Evolutionary conservation across 2,888 invertebrate species (phyloP), one percentile per base, ranked within the genome.

Genomic region (Siphonodentalium dalli): DNA sequence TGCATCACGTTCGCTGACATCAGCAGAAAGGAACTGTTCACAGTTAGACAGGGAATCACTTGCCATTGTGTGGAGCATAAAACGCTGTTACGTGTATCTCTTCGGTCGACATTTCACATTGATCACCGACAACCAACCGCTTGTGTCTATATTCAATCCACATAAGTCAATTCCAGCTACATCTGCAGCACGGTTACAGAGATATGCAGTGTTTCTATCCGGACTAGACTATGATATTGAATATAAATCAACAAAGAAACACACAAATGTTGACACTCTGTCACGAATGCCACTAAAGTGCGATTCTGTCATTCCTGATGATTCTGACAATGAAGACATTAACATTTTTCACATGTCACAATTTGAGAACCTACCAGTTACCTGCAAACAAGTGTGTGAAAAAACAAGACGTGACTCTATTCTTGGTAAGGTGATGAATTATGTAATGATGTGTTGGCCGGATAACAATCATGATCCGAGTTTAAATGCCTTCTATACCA

Each of bases 81-180:
- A 58, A 18, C 50, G 51, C 38, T 66, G 64, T 38, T 60, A 66
- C 41, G 51, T 55, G 31, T 66, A 64, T 46, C 33, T 65, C 8
- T 65, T 38, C 52, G 67, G 63, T 9, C 45, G 55, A 15, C 54
- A 56, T 39, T 64, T 58, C 3, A 53, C 46, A 29, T 61, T 82
- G 20, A 46, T 71, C 11, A 82, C 79, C 0, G 82, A 82, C 54
- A 77, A 82, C 52, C 71, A 79, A 52, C 82, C 83, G 0, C 55
- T 84, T 2, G 74, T 71, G 5, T 42, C 65, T 4, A 76, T 83
- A 29, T 77, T 82, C 45, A 63, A 67, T 45, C 65, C 71, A 18
- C 66, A 71, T 69, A 60, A 48, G 21, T 53, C 59, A 6, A 58
- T 78, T 11, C 72, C 73, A 11, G 54, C 64, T 4, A 54, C 65